These are phyloP conservation scores for Arothron firmamentum DNA, from an alignment of 2,113 vertebrate genomes.

Conservation along the genomic window DNA sequence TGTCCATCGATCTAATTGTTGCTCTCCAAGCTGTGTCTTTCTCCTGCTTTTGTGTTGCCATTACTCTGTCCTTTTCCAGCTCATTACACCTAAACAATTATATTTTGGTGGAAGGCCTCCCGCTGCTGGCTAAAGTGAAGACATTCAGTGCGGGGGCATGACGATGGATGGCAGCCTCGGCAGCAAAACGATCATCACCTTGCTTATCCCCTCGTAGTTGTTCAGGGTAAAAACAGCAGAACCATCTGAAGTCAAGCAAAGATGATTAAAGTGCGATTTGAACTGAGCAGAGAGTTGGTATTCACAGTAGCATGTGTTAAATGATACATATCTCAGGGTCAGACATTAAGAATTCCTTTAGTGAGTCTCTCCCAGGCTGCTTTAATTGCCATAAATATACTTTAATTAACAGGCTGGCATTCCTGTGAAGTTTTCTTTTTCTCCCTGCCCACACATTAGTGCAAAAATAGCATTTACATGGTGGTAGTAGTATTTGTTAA, in stretches of 20 bases:
- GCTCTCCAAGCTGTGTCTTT: constrained; percentile 20
- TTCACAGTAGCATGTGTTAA: constrained; percentile 33
- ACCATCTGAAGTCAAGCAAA: background rate
- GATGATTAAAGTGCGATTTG: background rate
- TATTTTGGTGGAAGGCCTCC: constrained; percentile 58
- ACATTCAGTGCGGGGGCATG: constrained; percentile 48
- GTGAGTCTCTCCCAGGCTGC: constrained; percentile 44
- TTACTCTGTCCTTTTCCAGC: constrained; percentile 59
- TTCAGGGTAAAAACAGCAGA: background rate
- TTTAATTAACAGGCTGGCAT: constrained; percentile 61
- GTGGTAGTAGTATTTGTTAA: constrained; percentile 50
- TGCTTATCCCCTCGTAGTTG: constrained; percentile 30
- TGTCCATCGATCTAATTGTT: constrained; percentile 33
- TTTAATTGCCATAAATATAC: constrained; percentile 66
- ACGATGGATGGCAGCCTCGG: constrained; percentile 65
- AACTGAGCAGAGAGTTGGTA: constrained; percentile 30
- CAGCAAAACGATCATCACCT: constrained; percentile 70
- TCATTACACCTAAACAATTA: constrained; percentile 72
- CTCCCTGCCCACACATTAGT: constrained; percentile 41
- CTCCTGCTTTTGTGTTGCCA: constrained; percentile 24
- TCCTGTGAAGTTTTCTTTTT: constrained; percentile 56
- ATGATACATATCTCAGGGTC: constrained; percentile 47
- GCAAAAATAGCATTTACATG: constrained; percentile 64
- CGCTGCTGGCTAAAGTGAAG: constrained; percentile 62
- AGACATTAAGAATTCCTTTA: constrained; percentile 62